Base-by-base conservation (phyloP, 2,888 invertebrate species). In the Thecophora atra region DNA sequence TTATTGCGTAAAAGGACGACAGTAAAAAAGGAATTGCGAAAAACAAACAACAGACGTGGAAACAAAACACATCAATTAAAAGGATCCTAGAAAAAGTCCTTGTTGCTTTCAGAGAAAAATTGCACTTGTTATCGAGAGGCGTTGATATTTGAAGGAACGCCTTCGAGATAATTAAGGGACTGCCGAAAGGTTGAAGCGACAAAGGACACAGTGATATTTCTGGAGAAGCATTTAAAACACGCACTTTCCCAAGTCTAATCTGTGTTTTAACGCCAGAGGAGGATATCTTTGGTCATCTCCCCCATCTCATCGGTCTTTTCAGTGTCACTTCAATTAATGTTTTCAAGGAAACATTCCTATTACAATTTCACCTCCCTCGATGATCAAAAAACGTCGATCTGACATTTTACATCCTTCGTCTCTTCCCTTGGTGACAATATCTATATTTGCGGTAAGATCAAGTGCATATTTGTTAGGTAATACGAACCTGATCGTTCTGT, bases 201-300 rank as follows among this genome's bases (percentile, higher is more conserved):
- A 15, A 54, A 64, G 28, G n/a, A 24, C 7, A 15, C 28, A 24
- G 44, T 71, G 42, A 19, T 15, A n/a, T n/a, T n/a, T n/a, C n/a
- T n/a, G n/a, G n/a, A n/a, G n/a, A n/a, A n/a, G n/a, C n/a, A n/a
- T 28, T 64, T 24, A 47, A 51, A 54, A 58, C 70, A 68, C 72
- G 77, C 74, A 69, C 74, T 68, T 77, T 77, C 74, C 73, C 76
- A 74, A 75, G 73, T 62, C 66, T 76, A 76, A 77, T 77, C 76
- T 19, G 0, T 75, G 76, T 76, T 77, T 78, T 78, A 72, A 75
- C 77, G 77, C 76, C 73, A 73, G 2, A 17, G 3, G 19, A 37
- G 11, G 54, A n/a, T n/a, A 54, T 11, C 37, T 63, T n/a, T 30
- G 19, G 42, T 37, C n/a, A 37, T 30, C 42, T 63, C 6, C 37